Conservation (phyloP, 2,888 invertebrate species). For the Crioceris asparagi region DNA sequence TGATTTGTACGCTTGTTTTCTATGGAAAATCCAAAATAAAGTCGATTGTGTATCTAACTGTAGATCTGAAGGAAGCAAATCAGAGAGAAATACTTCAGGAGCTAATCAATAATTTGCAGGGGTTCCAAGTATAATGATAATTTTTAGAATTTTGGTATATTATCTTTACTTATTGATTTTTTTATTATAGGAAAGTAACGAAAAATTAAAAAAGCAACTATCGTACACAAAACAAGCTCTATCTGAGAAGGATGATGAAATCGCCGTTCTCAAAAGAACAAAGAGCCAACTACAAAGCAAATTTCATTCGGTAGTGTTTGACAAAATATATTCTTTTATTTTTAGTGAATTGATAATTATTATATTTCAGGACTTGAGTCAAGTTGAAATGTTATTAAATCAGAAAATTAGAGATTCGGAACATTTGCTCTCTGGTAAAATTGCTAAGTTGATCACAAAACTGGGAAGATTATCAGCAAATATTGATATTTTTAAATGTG, state of each 20-base stretch:
- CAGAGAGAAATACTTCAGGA: conserved; percentile 34
- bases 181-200: conserved; percentile 16
- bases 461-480: conserved; percentile 24
- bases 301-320: conserved; percentile 15
- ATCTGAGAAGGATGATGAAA: conserved; percentile 24
- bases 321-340: not conserved
- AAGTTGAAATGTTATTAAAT: conserved; percentile 10
- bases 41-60: conserved; percentile 30
- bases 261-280: conserved; percentile 18
- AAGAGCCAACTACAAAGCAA: conserved; percentile 21
- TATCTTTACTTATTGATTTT: too few relatives aligned
- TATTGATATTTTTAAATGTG: conserved; percentile 25
- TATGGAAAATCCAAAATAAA: conserved; percentile 35
- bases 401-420: conserved; percentile 13
- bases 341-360: conserved; percentile 2
- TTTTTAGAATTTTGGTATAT: too few relatives aligned
- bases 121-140: not conserved
- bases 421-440: conserved; percentile 14
- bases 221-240: conserved; percentile 20
- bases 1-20: conserved; percentile 30
- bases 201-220: conserved; percentile 25
- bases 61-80: conserved; percentile 31
- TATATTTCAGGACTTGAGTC: conserved; percentile 14
- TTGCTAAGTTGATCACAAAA: conserved; percentile 18
- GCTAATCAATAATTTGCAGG: conserved; percentile 27